Evolutionary conservation across 2,888 invertebrate species (phyloP).

Genomic region (Strigamia maritima): DNA sequence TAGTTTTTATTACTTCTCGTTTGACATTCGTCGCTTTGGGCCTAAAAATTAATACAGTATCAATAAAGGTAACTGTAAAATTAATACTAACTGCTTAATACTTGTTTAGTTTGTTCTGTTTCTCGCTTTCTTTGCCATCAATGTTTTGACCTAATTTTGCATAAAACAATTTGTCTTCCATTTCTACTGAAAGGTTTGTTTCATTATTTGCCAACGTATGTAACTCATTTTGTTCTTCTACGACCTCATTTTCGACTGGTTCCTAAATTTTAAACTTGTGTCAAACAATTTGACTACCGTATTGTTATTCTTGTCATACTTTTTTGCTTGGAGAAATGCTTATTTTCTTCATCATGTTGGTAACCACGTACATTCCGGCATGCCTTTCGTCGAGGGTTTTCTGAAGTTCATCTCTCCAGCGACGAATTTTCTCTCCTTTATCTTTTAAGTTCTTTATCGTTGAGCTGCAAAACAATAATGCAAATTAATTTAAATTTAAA

Average conservation of each 20-base stretch:
- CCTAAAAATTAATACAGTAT: neutral
- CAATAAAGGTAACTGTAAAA: neutral
- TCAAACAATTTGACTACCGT: neutral
- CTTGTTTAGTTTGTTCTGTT: neutral
- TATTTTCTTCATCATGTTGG: neutral
- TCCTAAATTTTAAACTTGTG: neutral
- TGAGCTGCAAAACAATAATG: neutral
- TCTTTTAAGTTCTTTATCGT: neutral
- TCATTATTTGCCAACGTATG: neutral
- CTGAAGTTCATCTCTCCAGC: neutral
- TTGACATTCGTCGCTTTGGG: neutral
- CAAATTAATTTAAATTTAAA: too few relatives aligned
- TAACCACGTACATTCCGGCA: neutral
- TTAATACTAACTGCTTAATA: neutral
- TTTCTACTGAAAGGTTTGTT: neutral
- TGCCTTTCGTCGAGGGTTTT: neutral
- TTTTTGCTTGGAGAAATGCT: neutral
- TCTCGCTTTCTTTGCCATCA: neutral
- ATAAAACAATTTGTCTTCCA: neutral
- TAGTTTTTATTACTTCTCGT: neutral
- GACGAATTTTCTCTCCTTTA: neutral
- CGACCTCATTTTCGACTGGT: neutral
- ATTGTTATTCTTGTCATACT: neutral
- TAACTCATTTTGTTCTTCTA: neutral
- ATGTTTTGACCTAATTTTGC: neutral